Conservation (phyloP, 2,113 vertebrate species). For the Pelvicachromis taeniatus region DNA sequence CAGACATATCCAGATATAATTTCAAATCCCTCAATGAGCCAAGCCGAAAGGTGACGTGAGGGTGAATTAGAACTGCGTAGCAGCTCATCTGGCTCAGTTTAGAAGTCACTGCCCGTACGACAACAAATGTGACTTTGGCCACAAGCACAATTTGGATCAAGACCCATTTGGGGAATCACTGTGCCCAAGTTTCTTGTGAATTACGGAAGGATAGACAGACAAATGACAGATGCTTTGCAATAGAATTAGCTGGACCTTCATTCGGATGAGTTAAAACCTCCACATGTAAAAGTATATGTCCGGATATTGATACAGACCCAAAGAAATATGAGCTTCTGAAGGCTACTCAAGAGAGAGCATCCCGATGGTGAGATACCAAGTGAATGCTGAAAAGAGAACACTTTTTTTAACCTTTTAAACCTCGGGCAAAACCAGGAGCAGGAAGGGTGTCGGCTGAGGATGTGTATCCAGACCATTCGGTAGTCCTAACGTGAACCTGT, state of each 20-base stretch:
- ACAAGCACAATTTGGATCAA: not conserved
- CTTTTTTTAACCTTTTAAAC: not conserved
- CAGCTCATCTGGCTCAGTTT: not conserved
- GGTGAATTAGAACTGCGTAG: not conserved
- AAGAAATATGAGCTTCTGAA: not conserved
- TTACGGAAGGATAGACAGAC: not conserved
- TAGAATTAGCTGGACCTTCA: not conserved
- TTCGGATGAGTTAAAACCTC: not conserved
- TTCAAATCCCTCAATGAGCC: not conserved
- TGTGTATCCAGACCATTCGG: not conserved
- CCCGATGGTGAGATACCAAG: not conserved
- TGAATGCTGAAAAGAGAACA: not conserved
- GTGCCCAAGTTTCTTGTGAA: not conserved
- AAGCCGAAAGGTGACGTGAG: not conserved
- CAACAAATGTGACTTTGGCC: not conserved
- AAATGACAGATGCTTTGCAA: not conserved
- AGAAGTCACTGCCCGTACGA: not conserved
- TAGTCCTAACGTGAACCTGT: not conserved
- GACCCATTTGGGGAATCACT: not conserved
- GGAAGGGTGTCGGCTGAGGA: not conserved
- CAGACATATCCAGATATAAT: no score
- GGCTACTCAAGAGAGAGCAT: not conserved
- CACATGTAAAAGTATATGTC: not conserved
- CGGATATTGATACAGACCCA: not conserved
- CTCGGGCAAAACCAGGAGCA: not conserved